Evolutionary conservation across 2,888 invertebrate genomes (phyloP).

Genomic region (Temnothorax ravouxi): DNA sequence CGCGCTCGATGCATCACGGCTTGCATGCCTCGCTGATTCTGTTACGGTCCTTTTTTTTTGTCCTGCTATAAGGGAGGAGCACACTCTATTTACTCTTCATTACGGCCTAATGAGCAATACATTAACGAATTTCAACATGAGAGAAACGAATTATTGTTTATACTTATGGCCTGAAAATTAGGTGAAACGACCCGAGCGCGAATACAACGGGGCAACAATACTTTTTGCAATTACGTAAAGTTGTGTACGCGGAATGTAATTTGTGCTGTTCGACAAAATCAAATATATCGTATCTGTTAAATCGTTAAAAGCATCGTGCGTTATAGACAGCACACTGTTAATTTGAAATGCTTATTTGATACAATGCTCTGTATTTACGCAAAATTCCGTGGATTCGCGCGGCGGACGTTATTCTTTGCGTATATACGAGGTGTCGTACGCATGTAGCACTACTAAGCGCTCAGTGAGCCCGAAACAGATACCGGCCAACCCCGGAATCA

Average conservation of each 20-base stretch:
- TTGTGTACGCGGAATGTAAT: background rate
- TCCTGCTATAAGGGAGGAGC: slow-evolving; percentile 48
- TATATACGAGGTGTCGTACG: slow-evolving; percentile 10
- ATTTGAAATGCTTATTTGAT: background rate
- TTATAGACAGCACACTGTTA: background rate
- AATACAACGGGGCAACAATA: background rate
- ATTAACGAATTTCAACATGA: slow-evolving; percentile 65
- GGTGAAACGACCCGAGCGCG: background rate
- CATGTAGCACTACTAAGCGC: slow-evolving; percentile 19
- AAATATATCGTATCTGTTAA: background rate
- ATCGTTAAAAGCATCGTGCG: background rate
- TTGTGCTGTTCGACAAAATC: background rate
- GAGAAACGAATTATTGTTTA: slow-evolving; percentile 33
- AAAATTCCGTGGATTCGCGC: background rate
- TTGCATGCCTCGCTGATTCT: slow-evolving; percentile 55
- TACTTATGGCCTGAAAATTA: slow-evolving; percentile 32
- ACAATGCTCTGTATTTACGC: background rate
- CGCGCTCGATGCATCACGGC: slow-evolving; percentile 60
- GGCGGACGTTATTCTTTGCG: slow-evolving; percentile 22
- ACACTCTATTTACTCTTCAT: slow-evolving; percentile 73
- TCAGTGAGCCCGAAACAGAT: too few relatives aligned
- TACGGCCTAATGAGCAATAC: slow-evolving; percentile 68
- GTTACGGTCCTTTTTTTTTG: slow-evolving; percentile 61
- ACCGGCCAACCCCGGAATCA: too few relatives aligned
- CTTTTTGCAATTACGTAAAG: background rate